phyloP scores from a whole-genome alignment of 2,797 vertebrate genomes.

The Aselliscus stoliczkanus region DNA sequence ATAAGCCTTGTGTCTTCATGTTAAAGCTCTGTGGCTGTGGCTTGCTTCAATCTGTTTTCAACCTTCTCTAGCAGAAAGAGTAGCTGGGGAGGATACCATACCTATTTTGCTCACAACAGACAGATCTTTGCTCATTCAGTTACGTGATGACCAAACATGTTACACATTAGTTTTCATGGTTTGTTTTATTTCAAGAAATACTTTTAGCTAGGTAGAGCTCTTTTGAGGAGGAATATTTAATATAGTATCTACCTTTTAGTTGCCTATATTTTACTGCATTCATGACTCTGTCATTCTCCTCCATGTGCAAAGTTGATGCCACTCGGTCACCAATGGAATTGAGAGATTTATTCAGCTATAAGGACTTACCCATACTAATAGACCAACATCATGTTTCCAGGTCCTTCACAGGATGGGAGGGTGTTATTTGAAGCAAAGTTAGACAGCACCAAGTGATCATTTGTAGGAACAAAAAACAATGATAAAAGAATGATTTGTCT shows the following conservation, averaged over 20 bases:
- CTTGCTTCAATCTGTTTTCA: conserved; percentile 55
- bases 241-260: neutral
- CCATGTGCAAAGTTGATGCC: neutral
- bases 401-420: neutral
- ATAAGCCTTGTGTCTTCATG: neutral
- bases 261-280: neutral
- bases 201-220: neutral
- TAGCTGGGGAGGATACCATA: neutral
- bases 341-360: neutral
- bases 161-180: conserved; percentile 28
- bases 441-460: neutral
- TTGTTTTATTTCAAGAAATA: neutral
- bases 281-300: neutral
- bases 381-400: neutral
- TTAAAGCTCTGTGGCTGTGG: conserved; percentile 38
- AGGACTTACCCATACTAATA: neutral
- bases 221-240: neutral
- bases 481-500: neutral
- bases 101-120: conserved; percentile 36
- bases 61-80: conserved; percentile 17
- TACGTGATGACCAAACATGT: neutral
- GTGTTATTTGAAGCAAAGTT: neutral
- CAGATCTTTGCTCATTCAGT: conserved; percentile 40
- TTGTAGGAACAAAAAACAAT: neutral
- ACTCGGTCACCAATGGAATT: neutral